Evolutionary conservation across 2,797 vertebrate genomes (phyloP), one percentile per base, ranked within the genome.

Genomic region (Syngnathus acus): DNA sequence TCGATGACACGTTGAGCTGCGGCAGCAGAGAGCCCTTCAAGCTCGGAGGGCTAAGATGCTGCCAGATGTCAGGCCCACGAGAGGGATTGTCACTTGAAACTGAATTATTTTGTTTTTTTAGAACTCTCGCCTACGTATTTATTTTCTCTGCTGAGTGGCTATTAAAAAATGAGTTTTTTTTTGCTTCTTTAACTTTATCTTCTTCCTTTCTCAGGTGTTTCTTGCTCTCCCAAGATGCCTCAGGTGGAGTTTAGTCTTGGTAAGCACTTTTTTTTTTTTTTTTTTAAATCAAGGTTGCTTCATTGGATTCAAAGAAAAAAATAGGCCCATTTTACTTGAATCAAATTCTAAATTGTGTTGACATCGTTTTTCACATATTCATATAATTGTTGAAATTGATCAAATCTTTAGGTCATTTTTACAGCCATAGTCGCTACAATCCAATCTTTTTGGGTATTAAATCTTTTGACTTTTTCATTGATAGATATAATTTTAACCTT

Each of bases 241-340:
- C 79, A 64, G 65, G 73, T 90, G 79, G 88, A 91, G 70, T 84
- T 91, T 76, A 86, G 86, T 72, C 76, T 90, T 0, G 87, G 88
- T 91, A 84, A 90, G 89, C 88, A 16, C 62, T 32, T 19, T 45
- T 62, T 72, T 32, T 23, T 37, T 23, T 37, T 47, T 13, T 45
- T 40, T 42, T 13, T 14, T n/a, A 2, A 21, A 14, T 23, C 21
- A 16, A 47, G 13, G 16, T 48, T 17, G 16, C 2, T 1, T 48
- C 13, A 48, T 4, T 16, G 5, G 4, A 6, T 16, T 16, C 16
- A 16, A 14, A 48, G 16, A 16, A 48, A 48, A 16, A 4, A 47
- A 14, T 11, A 10, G 42, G 9, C 42, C 42, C 17, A 64, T 70
- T 75, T 69, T 64, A 51, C 48, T 68, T 58, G 61, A 48, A 17